phyloP scores from a whole-genome alignment of 2,888 invertebrate genomes.

The Caenorhabditis auriculariae region DNA sequence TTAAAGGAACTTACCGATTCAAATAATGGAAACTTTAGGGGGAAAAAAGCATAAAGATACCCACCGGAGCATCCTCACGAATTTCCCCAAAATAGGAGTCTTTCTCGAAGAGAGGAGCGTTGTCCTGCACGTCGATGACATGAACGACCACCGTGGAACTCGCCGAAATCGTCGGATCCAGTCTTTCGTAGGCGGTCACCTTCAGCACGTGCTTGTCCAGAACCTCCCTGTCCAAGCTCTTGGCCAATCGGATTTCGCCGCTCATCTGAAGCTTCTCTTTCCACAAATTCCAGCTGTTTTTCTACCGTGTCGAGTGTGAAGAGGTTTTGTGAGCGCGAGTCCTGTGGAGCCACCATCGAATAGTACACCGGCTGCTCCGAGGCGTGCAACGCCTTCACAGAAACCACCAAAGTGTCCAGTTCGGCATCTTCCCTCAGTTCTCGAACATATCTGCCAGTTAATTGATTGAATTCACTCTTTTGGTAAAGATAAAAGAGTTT shows the following conservation, averaged over 20 bases:
- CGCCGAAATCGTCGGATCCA: slow-evolving; percentile 55
- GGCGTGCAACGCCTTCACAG: slow-evolving; percentile 51
- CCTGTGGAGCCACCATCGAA: slow-evolving; percentile 59
- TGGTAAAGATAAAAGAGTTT: neutral
- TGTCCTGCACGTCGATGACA: slow-evolving; percentile 91
- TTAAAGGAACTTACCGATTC: too few relatives aligned
- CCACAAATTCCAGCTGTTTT: slow-evolving; percentile 2
- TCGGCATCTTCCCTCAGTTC: slow-evolving; percentile 53
- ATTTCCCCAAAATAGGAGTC: slow-evolving; percentile 85
- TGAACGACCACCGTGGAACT: slow-evolving; percentile 71
- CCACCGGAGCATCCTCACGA: slow-evolving; percentile 74
- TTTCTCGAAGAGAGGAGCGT: slow-evolving; percentile 88
- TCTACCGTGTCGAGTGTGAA: slow-evolving; percentile 48
- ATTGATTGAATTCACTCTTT: neutral
- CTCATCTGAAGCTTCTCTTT: slow-evolving; percentile 38
- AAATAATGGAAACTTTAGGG: too few relatives aligned
- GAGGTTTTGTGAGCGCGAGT: slow-evolving; percentile 48
- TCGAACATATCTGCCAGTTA: slow-evolving; percentile 51
- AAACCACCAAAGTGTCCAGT: slow-evolving; percentile 42
- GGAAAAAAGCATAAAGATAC: slow-evolving; percentile 4
- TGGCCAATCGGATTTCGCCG: slow-evolving; percentile 57
- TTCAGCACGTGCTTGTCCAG: slow-evolving; percentile 59
- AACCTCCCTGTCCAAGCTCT: slow-evolving; percentile 56
- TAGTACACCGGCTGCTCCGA: slow-evolving; percentile 54
- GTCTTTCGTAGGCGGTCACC: slow-evolving; percentile 58